phyloP scores from a whole-genome alignment of 2,113 vertebrate species.

The Leptodactylus fuscus region DNA sequence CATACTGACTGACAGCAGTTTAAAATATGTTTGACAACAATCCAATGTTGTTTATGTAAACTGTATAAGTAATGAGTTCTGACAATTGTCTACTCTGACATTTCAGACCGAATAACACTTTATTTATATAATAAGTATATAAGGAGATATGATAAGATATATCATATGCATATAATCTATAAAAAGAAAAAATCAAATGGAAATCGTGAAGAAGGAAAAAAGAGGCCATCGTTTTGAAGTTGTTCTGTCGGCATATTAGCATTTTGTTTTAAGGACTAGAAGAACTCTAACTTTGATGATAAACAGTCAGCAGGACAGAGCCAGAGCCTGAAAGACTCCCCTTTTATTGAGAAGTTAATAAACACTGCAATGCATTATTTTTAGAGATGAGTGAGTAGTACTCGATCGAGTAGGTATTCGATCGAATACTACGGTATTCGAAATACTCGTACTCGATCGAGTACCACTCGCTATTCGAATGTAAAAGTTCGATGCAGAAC shows the following conservation, averaged over 20 bases:
- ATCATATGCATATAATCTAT: conserved; percentile 30
- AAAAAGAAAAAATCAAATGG: conserved; percentile 6
- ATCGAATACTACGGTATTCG: no score
- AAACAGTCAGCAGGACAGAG: neutral
- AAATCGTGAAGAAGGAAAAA: conserved; percentile 14
- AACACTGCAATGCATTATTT: neutral
- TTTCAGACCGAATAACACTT: neutral
- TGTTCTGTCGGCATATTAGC: conserved; percentile 25
- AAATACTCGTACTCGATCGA: no score
- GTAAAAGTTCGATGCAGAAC: no score
- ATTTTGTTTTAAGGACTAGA: conserved; percentile 23
- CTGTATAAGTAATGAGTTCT: neutral
- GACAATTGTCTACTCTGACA: conserved; percentile 7
- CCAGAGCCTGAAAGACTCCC: neutral
- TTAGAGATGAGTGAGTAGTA: no score
- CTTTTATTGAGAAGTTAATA: neutral
- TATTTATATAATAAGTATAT: conserved; percentile 19
- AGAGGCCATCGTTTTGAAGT: conserved; percentile 23
- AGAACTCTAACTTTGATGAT: conserved; percentile 4
- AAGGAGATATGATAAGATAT: neutral
- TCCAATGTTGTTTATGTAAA: neutral
- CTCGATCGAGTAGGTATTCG: no score
- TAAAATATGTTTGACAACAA: neutral
- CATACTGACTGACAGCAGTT: no score
- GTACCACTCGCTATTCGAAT: no score